Base-by-base conservation (phyloP, 2,888 invertebrate species). In the Fragum sueziense region DNA sequence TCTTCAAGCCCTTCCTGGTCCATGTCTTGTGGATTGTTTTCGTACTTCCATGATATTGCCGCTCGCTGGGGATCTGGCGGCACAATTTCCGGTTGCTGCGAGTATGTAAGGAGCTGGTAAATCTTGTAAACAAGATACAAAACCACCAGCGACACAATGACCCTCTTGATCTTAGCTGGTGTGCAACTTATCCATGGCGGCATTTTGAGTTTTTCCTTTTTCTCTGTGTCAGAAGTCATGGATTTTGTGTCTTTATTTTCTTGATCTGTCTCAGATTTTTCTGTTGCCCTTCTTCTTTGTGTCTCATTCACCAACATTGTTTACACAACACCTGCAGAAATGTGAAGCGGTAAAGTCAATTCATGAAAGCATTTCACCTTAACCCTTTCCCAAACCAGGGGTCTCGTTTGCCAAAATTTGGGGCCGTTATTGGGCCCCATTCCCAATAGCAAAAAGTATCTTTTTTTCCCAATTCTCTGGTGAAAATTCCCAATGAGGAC, bases 11-110 rank as follows among this genome's bases (percentile, higher is more conserved):
- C 61, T 2, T 68, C 29, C 41, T 57, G 20, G 17, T 68, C 68
- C n/a, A 59, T 74, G n/a, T 59, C 74, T 31, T 74, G 74, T 7
- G 74, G 67, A n/a, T 74, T 74, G 17, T 68, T 17, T 52, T 54
- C 25, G 22, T 74, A 74, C 1, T 9, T 7, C 74, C 74, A 74
- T 17, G 29, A 33, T 2, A 27, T 25, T 14, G 34, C 9, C n/a
- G 37, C 41, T 20, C 0, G 41, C 1, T 29, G 37, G 2, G 37
- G 71, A 37, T 59, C 29, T 14, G 71, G 71, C 22, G 59, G 71
- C 1, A 57, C 22, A 41, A 31, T 29, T 14, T 29, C 70, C 2
- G 54, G 31, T 7, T 17, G 68, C 4, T 29, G 20, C 20, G n/a
- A 22, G n/a, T 70, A 70, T 57, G 70, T 70, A 0, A 70, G 20